phyloP scores from a whole-genome alignment of 2,888 invertebrate genomes.

The Notocelia uddmanniana region DNA sequence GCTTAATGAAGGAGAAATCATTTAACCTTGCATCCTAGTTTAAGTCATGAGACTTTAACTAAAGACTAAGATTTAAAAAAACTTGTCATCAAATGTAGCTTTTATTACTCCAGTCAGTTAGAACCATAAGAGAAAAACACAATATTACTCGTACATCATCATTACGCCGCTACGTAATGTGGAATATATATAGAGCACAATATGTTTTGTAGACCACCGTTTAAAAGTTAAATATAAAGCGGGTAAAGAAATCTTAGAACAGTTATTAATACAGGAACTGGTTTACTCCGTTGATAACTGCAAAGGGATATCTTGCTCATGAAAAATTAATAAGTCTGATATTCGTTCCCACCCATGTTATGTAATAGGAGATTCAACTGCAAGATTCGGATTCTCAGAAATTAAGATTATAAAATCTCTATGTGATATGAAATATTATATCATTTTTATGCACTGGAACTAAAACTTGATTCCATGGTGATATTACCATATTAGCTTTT shows the following conservation, averaged over 20 bases:
- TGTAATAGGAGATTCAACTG: slow-evolving; percentile 12
- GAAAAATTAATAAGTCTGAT: not conserved
- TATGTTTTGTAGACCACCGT: not conserved
- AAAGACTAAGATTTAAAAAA: not conserved
- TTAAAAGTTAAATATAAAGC: not conserved
- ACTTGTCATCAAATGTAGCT: no score
- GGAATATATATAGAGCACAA: not conserved
- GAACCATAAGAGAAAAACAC: not conserved
- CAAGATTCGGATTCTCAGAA: slow-evolving; percentile 17
- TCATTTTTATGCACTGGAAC: slow-evolving; percentile 9
- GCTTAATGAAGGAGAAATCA: not conserved
- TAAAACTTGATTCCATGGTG: slow-evolving; percentile 13
- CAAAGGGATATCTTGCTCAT: not conserved
- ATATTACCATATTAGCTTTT: slow-evolving; percentile 1
- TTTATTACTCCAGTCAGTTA: not conserved
- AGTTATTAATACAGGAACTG: not conserved
- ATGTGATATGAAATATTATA: slow-evolving; percentile 18
- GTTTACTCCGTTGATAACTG: slow-evolving; percentile 4
- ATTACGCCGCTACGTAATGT: not conserved
- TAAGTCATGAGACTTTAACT: not conserved
- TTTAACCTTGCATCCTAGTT: not conserved
- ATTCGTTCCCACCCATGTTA: slow-evolving; percentile 23
- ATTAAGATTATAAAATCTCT: slow-evolving; percentile 17
- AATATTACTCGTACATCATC: not conserved
- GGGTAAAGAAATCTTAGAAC: slow-evolving; percentile 1